These are phyloP conservation scores for Stercorarius parasiticus DNA, from an alignment of 2,113 vertebrate genomes.

Conservation along the genomic window DNA sequence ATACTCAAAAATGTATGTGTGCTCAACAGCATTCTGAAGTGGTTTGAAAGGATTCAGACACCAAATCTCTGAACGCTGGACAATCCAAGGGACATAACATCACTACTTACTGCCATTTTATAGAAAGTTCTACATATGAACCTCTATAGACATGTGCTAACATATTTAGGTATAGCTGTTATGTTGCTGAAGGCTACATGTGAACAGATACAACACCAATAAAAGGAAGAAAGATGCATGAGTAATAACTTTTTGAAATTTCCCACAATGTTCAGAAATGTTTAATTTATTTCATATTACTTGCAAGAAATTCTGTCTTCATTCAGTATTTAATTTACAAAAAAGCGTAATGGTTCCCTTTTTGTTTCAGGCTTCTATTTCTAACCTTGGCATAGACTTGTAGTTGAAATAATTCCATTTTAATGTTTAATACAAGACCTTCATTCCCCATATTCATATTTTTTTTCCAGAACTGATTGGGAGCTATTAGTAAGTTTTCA, in stretches of 20 bases:
- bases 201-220: background rate
- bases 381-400: background rate
- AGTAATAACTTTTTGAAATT: background rate
- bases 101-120: background rate
- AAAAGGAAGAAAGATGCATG: background rate
- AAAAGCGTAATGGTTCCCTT: background rate
- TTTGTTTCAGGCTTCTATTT: conserved; percentile 13
- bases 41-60: background rate
- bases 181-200: background rate
- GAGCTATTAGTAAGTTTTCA: background rate
- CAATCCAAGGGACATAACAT: background rate
- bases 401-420: background rate
- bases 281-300: background rate
- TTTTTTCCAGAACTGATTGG: background rate
- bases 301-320: background rate
- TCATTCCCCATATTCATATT: background rate
- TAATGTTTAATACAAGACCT: conserved; percentile 7
- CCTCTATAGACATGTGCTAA: background rate
- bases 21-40: background rate
- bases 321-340: background rate
- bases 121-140: background rate
- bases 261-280: background rate
- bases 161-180: background rate
- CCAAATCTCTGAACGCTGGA: background rate
- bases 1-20: background rate